phyloP scores from a whole-genome alignment of 1,140 invertebrate species.

The Sitophilus oryzae region DNA sequence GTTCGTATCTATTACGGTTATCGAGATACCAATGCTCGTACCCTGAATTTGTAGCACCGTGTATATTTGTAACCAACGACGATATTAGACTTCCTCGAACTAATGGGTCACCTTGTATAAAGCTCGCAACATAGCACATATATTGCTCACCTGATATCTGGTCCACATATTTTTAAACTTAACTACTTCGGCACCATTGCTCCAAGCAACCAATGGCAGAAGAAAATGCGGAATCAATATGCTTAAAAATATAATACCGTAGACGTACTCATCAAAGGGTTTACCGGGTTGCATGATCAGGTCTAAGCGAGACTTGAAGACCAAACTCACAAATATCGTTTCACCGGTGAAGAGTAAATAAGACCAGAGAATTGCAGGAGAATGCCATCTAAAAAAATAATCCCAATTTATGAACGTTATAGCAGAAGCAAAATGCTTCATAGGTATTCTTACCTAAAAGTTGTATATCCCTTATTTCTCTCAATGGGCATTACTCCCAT shows the following conservation, averaged over 20 bases:
- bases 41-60: no score
- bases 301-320: conserved; percentile 36
- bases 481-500: conserved; percentile 65
- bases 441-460: conserved; percentile 32
- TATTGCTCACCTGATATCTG: conserved; percentile 53
- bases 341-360: conserved; percentile 35
- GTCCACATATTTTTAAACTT: conserved; percentile 69
- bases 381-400: conserved; percentile 34
- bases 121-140: background rate
- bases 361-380: conserved; percentile 37
- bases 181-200: conserved; percentile 57
- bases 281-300: conserved; percentile 48
- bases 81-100: no score
- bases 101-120: no score
- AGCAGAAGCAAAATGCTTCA: background rate
- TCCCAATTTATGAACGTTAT: background rate
- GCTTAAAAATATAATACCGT: conserved; percentile 61
- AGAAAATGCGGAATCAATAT: conserved; percentile 60
- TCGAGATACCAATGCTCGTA: no score
- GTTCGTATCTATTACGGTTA: no score
- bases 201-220: conserved; percentile 59
- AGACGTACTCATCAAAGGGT: conserved; percentile 61
- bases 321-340: conserved; percentile 37
- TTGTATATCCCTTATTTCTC: conserved; percentile 49
- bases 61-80: no score